These are phyloP conservation scores for Anniella stebbinsi DNA, from an alignment of 2,797 vertebrate species.

Conservation along the genomic window DNA sequence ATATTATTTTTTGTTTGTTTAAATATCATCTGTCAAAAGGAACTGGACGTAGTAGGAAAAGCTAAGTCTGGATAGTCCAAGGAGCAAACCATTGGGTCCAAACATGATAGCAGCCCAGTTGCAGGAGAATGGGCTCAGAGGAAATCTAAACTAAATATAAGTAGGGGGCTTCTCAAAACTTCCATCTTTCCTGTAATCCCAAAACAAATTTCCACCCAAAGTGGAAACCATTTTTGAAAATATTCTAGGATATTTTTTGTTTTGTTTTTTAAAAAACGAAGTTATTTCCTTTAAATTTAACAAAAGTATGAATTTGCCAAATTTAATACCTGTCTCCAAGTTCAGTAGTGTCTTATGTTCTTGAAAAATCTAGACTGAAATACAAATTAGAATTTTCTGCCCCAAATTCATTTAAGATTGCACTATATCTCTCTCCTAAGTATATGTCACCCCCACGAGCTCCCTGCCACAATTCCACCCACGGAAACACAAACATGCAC, in stretches of 20 bases:
- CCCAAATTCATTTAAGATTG: neutral
- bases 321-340: too few relatives aligned
- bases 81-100: neutral
- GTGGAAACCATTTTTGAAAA: neutral
- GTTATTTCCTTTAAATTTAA: neutral
- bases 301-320: neutral
- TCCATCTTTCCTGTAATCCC: neutral
- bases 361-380: neutral
- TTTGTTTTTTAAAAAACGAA: neutral
- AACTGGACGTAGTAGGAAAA: neutral
- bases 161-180: neutral
- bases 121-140: neutral
- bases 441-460: too few relatives aligned
- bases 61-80: neutral
- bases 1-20: neutral
- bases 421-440: neutral
- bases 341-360: neutral
- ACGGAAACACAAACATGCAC: too few relatives aligned
- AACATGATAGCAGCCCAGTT: neutral
- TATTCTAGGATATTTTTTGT: too few relatives aligned
- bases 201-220: neutral
- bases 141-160: neutral
- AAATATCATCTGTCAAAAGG: neutral
- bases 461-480: neutral
- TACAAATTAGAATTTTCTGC: neutral